Evolutionary conservation across 1,140 invertebrate genomes (phyloP), one percentile per base, ranked within the genome.

Genomic region (Thaumatotibia leucotreta): DNA sequence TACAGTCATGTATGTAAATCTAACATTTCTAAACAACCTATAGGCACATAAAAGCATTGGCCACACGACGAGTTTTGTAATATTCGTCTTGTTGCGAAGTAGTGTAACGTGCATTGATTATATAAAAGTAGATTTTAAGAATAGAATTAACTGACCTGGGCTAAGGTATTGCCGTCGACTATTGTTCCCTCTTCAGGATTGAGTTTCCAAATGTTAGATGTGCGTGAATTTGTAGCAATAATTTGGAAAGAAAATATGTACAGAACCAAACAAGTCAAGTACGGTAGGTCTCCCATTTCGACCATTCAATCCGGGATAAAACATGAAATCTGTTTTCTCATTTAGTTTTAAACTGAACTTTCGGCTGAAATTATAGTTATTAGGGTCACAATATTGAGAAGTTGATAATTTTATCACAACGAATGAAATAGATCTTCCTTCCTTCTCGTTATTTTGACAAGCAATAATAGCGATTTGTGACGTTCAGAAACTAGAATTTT

Each of bases 141-240:
- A 66, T 68, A 66, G 49, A 69, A 67, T 69, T 70, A 52, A 82
- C 83, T 75, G 68, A 93, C 89, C 81, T 93, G 92, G 58, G 91
- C 84, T 79, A 93, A 88, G 39, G 88, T 88, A 69, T 80, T 92
- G 32, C 90, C 93, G 73, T 93, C 93, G 66, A 94, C 91, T 68
- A 95, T 94, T 91, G 94, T 94, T 32, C 93, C 94, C 83, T 94
- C 92, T 76, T 95, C 94, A 49, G 91, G 76, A 82, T 94, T 95
- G 64, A 96, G 85, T 90, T 94, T 95, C 95, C 95, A 96, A 79
- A 96, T 91, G 63, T 94, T 94, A 45, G 94, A 95, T 35, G 94
- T 95, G 68, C 94, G 92, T 31, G 95, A 95, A 86, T 95, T 95
- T 70, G 92, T 95, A 68, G 93, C 92, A 68, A 95, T 92, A 77